These are phyloP conservation scores for Lagocephalus sceleratus DNA, from an alignment of 2,797 vertebrate genomes.

Conservation along the genomic window DNA sequence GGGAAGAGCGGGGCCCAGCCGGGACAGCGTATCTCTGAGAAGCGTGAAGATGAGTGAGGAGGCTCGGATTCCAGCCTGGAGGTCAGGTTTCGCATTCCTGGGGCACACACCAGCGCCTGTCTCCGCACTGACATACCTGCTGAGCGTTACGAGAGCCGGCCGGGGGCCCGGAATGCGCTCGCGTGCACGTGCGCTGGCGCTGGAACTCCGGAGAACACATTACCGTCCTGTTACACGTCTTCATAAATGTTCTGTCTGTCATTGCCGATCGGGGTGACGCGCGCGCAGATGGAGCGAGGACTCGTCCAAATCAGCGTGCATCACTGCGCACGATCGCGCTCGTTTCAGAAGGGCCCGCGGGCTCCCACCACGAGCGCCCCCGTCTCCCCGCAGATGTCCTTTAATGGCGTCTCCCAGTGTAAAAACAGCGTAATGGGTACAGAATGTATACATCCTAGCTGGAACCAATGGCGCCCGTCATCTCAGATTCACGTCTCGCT, in stretches of 20 bases:
- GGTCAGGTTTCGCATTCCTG: conserved; percentile 81
- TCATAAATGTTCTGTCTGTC: conserved; percentile 8
- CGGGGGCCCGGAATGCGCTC: conserved; percentile 49
- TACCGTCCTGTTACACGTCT: conserved; percentile 13
- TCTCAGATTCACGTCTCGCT: conserved; percentile 5
- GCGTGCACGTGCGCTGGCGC: conserved; percentile 15
- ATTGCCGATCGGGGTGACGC: conserved; percentile 8
- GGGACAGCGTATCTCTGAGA: conserved; percentile 52
- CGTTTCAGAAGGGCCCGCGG: conserved; percentile 37
- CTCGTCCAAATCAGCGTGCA: conserved; percentile 23
- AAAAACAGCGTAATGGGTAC: conserved; percentile 46
- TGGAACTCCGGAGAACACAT: background rate
- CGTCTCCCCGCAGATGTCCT: conserved; percentile 47
- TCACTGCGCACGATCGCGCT: conserved; percentile 34
- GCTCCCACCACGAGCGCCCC: conserved; percentile 45
- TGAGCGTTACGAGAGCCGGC: conserved; percentile 59
- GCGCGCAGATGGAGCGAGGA: conserved; percentile 30
- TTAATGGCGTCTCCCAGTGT: conserved; percentile 49
- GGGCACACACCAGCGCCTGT: conserved; percentile 71
- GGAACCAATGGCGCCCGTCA: conserved; percentile 67
- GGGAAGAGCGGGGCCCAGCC: conserved; percentile 33
- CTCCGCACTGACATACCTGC: conserved; percentile 73
- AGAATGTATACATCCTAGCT: conserved; percentile 37
- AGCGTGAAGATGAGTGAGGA: conserved; percentile 72
- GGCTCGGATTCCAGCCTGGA: conserved; percentile 69